Evolutionary conservation across 2,113 vertebrate species (phyloP).

Genomic region (Dryoscopus gambensis): DNA sequence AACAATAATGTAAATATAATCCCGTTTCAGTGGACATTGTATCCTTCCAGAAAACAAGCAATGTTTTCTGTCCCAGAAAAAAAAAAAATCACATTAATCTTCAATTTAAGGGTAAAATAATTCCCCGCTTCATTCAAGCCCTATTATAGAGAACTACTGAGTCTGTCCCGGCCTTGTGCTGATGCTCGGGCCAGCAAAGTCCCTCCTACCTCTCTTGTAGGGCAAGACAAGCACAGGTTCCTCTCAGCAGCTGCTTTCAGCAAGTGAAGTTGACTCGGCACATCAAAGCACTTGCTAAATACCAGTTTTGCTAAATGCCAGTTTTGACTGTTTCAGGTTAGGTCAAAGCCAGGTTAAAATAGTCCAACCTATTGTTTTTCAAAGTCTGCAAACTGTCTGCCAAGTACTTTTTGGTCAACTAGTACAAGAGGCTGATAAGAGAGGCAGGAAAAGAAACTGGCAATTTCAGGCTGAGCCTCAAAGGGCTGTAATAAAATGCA

Average conservation of each 20-base stretch:
- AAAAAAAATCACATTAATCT: constrained; percentile 9
- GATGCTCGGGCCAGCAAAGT: neutral
- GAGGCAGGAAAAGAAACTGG: neutral
- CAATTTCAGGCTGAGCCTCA: neutral
- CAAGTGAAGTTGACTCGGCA: neutral
- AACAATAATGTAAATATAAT: constrained; percentile 60
- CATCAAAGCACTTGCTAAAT: neutral
- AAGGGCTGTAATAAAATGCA: constrained; percentile 6
- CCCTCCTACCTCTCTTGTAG: neutral
- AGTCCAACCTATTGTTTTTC: constrained; percentile 44
- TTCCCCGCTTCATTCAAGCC: neutral
- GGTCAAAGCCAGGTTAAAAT: constrained; percentile 50
- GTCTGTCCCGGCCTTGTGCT: neutral
- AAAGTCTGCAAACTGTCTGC: neutral
- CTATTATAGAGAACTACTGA: neutral
- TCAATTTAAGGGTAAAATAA: constrained; percentile 27
- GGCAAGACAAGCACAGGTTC: neutral
- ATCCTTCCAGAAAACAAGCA: constrained; percentile 43
- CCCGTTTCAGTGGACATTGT: constrained; percentile 43
- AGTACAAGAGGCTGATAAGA: neutral
- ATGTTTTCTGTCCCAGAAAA: constrained; percentile 7
- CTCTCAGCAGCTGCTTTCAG: neutral
- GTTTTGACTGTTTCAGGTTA: neutral
- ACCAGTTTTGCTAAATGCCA: neutral
- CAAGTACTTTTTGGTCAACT: constrained; percentile 25